phyloP scores from a whole-genome alignment of 2,113 vertebrate species.

The Zosterops borbonicus region DNA sequence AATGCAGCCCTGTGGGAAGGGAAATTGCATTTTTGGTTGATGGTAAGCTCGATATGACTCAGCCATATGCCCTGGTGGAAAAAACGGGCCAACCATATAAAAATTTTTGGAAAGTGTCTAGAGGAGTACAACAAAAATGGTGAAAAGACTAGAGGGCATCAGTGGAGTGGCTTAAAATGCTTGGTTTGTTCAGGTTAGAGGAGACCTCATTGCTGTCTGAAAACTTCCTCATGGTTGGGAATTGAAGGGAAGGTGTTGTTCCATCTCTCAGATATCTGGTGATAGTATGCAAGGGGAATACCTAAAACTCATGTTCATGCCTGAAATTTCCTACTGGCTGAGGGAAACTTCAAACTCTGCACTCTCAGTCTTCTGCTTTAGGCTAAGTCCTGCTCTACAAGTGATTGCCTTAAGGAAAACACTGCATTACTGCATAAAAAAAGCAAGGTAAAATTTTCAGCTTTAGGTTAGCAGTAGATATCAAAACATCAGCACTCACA shows the following conservation, averaged over 20 bases:
- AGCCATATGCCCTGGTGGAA: background rate
- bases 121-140: background rate
- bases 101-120: background rate
- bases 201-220: background rate
- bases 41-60: background rate
- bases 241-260: background rate
- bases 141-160: background rate
- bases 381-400: rapidly evolving
- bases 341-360: background rate
- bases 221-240: background rate
- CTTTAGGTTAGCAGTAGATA: background rate
- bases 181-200: background rate
- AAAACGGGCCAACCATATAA: background rate
- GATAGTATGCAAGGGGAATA: background rate
- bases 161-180: background rate
- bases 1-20: background rate
- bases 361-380: background rate
- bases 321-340: background rate
- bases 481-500: background rate
- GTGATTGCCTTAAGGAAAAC: background rate
- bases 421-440: background rate
- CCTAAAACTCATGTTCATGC: background rate
- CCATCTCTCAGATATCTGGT: background rate
- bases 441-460: background rate
- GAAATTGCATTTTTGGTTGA: background rate